A percentile compares a stretch with the other conserved stretches of the same genome.
phyloP scores from a whole-genome alignment of 2,888 invertebrate species.

The Archips crataeganus region DNA sequence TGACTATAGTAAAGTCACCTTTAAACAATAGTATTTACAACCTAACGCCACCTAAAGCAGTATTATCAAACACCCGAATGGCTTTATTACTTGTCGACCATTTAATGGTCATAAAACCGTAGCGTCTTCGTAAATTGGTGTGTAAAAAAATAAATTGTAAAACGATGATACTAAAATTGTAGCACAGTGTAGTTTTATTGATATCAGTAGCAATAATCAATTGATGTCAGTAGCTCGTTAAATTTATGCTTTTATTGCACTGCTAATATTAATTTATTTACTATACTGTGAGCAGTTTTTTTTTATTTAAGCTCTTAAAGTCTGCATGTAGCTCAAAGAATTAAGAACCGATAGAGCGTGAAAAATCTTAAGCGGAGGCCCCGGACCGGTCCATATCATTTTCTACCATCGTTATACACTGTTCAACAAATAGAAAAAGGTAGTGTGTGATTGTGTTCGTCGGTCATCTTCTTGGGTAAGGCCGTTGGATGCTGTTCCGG shows the following conservation, averaged over 20 bases:
- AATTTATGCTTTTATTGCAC: slow-evolving; percentile 34
- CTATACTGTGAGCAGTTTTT: background rate
- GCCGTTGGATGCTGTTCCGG: too few relatives aligned
- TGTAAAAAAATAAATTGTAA: slow-evolving; percentile 35
- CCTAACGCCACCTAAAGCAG: slow-evolving; percentile 21
- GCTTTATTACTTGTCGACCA: slow-evolving; percentile 39
- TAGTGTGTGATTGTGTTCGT: too few relatives aligned
- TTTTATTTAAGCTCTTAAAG: background rate
- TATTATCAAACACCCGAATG: slow-evolving; percentile 37
- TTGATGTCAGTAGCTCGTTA: slow-evolving; percentile 37
- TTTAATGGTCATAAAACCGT: slow-evolving; percentile 38
- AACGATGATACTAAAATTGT: slow-evolving; percentile 35
- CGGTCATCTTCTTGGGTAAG: too few relatives aligned
- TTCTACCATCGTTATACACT: too few relatives aligned
- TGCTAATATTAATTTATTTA: slow-evolving; percentile 35
- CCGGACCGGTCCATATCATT: too few relatives aligned
- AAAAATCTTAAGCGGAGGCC: too few relatives aligned
- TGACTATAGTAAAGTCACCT: slow-evolving; percentile 5
- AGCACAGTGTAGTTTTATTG: slow-evolving; percentile 39
- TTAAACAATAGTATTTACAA: slow-evolving; percentile 33
- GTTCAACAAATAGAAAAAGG: too few relatives aligned
- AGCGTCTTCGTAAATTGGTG: slow-evolving; percentile 34
- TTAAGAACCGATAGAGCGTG: too few relatives aligned
- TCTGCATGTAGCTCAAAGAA: background rate
- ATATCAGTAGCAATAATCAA: slow-evolving; percentile 31